These are phyloP conservation scores for Euwallacea fornicatus DNA, from an alignment of 1,140 invertebrate genomes.

Conservation along the genomic window DNA sequence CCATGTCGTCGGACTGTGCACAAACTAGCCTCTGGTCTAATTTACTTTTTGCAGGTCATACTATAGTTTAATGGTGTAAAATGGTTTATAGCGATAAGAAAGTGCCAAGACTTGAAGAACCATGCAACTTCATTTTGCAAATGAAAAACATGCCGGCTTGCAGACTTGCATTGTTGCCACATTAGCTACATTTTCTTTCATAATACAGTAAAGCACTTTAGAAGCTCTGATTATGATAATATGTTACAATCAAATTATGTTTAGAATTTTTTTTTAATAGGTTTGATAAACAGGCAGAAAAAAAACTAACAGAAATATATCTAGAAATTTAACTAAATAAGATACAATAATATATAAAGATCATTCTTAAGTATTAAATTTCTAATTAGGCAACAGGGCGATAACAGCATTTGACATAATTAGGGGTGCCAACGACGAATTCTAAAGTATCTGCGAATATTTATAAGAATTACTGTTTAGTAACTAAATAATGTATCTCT, in stretches of 20 bases:
- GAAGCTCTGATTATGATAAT: not conserved
- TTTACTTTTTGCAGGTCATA: slow-evolving; percentile 14
- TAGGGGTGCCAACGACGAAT: not conserved
- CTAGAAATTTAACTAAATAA: not conserved
- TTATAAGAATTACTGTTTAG: no score
- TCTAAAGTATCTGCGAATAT: no score
- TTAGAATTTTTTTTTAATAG: not conserved
- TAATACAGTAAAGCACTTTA: not conserved
- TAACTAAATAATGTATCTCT: no score
- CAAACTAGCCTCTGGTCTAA: slow-evolving; percentile 1
- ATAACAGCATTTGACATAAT: not conserved
- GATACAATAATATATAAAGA: not conserved
- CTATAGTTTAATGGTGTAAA: not conserved
- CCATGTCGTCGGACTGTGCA: slow-evolving; percentile 29
- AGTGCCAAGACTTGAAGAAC: slow-evolving; percentile 15
- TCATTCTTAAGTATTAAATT: not conserved
- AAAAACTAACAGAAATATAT: not conserved
- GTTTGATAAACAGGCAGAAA: not conserved
- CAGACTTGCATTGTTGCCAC: slow-evolving; percentile 22
- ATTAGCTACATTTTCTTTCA: not conserved
- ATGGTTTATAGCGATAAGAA: not conserved
- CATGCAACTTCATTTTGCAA: slow-evolving; percentile 23
- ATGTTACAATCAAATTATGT: not conserved
- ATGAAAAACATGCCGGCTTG: slow-evolving; percentile 35
- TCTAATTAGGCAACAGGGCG: not conserved